These are phyloP conservation scores for Betta splendens DNA, from an alignment of 2,797 vertebrate genomes.

Conservation along the genomic window DNA sequence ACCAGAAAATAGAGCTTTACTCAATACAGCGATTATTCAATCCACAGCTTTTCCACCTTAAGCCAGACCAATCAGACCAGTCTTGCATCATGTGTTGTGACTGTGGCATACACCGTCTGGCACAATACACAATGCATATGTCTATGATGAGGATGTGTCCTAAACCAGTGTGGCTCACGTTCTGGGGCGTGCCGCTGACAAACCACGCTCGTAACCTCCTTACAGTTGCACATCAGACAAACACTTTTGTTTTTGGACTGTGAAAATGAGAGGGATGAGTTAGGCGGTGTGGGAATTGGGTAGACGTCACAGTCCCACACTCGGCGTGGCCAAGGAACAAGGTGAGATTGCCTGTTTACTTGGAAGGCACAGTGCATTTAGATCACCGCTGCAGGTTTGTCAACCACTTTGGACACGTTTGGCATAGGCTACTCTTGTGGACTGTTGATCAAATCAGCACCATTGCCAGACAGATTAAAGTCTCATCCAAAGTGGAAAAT, in stretches of 20 bases:
- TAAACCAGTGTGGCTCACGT: constrained; percentile 37
- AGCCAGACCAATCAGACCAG: constrained; percentile 59
- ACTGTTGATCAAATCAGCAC: constrained; percentile 19
- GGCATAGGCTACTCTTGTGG: constrained; percentile 9
- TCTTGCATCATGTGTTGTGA: constrained; percentile 74
- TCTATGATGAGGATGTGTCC: constrained; percentile 44
- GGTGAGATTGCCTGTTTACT: constrained; percentile 56
- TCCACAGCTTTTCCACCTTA: constrained; percentile 28
- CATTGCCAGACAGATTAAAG: neutral
- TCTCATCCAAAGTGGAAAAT: neutral
- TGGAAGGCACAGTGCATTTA: constrained; percentile 35
- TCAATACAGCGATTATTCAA: constrained; percentile 8
- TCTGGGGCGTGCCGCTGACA: constrained; percentile 70
- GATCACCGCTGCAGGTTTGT: constrained; percentile 56
- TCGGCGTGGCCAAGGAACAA: constrained; percentile 60
- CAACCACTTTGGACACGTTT: constrained; percentile 37
- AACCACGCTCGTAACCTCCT: constrained; percentile 62
- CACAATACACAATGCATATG: constrained; percentile 31
- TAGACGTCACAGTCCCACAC: constrained; percentile 84
- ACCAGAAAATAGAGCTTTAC: neutral
- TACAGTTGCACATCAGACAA: constrained; percentile 72
- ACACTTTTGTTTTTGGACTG: constrained; percentile 78
- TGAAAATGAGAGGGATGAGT: constrained; percentile 76
- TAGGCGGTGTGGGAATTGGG: constrained; percentile 81
- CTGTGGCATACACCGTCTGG: constrained; percentile 44